Conservation (phyloP, 2,888 invertebrate species). For the Eupithecia pulchellata region DNA sequence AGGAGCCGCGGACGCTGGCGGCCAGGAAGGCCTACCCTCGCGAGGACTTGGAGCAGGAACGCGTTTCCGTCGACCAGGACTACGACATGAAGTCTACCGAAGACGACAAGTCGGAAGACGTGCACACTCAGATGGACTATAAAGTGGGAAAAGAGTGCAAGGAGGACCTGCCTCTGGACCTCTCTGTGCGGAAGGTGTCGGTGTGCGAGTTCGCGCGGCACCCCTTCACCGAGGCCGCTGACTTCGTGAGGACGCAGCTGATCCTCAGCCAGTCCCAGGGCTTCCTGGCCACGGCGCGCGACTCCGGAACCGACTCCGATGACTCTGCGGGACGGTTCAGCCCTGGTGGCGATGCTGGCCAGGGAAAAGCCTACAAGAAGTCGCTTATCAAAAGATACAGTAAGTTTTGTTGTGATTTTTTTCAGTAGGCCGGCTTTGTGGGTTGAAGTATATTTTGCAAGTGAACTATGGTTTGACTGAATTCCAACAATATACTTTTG, state of each 20-base stretch:
- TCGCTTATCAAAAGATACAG: conserved; percentile 96
- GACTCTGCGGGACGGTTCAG: conserved; percentile 90
- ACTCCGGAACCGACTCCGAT: conserved; percentile 92
- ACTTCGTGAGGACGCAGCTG: conserved; percentile 80
- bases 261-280: conserved; percentile 81
- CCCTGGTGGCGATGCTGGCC: conserved; percentile 83
- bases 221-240: conserved; percentile 79
- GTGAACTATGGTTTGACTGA: neutral
- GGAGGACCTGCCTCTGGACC: conserved; percentile 90
- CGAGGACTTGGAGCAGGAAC: conserved; percentile 38
- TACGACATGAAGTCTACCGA: conserved; percentile 10
- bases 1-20: conserved; percentile 80
- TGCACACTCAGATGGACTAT: conserved; percentile 13
- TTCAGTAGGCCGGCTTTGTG: neutral
- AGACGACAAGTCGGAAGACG: conserved; percentile 23
- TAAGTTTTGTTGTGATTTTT: conserved; percentile 85
- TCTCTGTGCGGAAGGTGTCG: conserved; percentile 87
- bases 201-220: conserved; percentile 82
- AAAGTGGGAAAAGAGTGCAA: conserved; percentile 55
- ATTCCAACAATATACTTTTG: neutral
- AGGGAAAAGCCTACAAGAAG: conserved; percentile 93
- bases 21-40: conserved; percentile 83
- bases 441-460: neutral
- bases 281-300: conserved; percentile 82
- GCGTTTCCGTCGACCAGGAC: conserved; percentile 16